These are phyloP conservation scores for Campodea augens DNA, from an alignment of 1,140 invertebrate species.

Conservation along the genomic window DNA sequence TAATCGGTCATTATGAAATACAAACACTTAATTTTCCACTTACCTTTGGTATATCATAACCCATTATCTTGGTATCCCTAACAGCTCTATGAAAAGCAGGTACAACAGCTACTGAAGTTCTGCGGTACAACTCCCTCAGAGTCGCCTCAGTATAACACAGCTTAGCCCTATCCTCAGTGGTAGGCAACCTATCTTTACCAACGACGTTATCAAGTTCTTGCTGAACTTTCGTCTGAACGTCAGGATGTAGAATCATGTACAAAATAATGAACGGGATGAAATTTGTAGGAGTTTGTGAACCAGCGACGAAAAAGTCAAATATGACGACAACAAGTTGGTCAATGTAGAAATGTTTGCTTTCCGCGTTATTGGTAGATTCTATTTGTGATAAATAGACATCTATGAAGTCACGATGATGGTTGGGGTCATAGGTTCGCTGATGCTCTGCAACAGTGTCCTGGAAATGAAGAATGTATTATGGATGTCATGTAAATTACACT, in stretches of 20 bases:
- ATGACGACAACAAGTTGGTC: slow-evolving; percentile 14
- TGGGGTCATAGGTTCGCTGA: too few relatives aligned
- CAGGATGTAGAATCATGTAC: slow-evolving; percentile 26
- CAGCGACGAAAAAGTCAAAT: slow-evolving; percentile 16
- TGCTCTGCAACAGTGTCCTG: too few relatives aligned
- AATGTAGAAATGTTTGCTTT: too few relatives aligned
- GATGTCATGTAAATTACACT: too few relatives aligned
- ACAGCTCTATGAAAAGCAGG: background rate
- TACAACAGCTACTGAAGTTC: background rate
- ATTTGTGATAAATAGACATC: too few relatives aligned
- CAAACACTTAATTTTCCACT: too few relatives aligned
- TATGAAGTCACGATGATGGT: too few relatives aligned
- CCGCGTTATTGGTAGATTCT: too few relatives aligned
- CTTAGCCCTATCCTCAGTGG: slow-evolving; percentile 23
- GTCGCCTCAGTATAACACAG: slow-evolving; percentile 10
- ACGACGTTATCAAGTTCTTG: slow-evolving; percentile 30
- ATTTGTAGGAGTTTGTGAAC: slow-evolving; percentile 31
- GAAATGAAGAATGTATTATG: too few relatives aligned
- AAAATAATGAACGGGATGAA: slow-evolving; percentile 29
- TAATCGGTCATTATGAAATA: too few relatives aligned
- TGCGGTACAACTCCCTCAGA: background rate
- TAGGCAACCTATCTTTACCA: slow-evolving; percentile 22
- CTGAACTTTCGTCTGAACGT: slow-evolving; percentile 28
- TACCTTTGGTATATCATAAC: slow-evolving; percentile 10
- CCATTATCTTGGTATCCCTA: background rate